phyloP scores from a whole-genome alignment of 1,140 invertebrate species.

The Dryas iulia region DNA sequence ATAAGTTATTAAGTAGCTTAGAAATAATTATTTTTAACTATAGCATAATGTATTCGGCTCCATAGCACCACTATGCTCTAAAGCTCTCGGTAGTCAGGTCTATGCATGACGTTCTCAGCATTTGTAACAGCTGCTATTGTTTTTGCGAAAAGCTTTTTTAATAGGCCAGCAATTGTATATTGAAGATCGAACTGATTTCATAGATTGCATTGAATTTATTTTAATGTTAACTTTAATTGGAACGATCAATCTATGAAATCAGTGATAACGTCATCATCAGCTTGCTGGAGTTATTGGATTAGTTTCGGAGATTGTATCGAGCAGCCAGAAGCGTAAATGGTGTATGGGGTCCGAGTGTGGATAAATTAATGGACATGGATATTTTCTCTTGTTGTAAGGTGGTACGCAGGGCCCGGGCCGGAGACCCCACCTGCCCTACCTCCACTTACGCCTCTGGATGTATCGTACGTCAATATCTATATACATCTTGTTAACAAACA shows the following conservation, averaged over 20 bases:
- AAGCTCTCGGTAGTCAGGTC: slow-evolving; percentile 57
- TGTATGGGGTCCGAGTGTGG: slow-evolving; percentile 64
- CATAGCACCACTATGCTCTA: slow-evolving; percentile 76
- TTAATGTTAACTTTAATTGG: not conserved
- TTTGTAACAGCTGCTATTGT: slow-evolving; percentile 28
- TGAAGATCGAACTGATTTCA: slow-evolving; percentile 24
- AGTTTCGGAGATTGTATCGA: slow-evolving; percentile 40
- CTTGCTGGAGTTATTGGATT: slow-evolving; percentile 33
- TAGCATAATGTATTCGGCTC: slow-evolving; percentile 54
- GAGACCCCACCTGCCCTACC: slow-evolving; percentile 79
- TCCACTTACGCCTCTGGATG: slow-evolving; percentile 81
- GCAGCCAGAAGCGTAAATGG: slow-evolving; percentile 75
- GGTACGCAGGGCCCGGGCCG: slow-evolving; percentile 77
- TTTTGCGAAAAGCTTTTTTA: slow-evolving; percentile 23
- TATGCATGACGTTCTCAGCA: slow-evolving; percentile 44
- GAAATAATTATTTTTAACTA: slow-evolving; percentile 34
- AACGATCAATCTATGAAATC: slow-evolving; percentile 24
- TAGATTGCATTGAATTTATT: slow-evolving; percentile 13
- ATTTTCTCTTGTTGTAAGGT: slow-evolving; percentile 79
- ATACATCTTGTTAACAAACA: slow-evolving; percentile 56
- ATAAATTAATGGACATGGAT: slow-evolving; percentile 67
- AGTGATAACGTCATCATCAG: not conserved
- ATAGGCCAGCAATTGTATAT: slow-evolving; percentile 26
- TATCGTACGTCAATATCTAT: slow-evolving; percentile 72
- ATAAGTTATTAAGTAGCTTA: slow-evolving; percentile 23